Base-by-base conservation (phyloP, 2,113 vertebrate genomes). In the Solea solea region DNA sequence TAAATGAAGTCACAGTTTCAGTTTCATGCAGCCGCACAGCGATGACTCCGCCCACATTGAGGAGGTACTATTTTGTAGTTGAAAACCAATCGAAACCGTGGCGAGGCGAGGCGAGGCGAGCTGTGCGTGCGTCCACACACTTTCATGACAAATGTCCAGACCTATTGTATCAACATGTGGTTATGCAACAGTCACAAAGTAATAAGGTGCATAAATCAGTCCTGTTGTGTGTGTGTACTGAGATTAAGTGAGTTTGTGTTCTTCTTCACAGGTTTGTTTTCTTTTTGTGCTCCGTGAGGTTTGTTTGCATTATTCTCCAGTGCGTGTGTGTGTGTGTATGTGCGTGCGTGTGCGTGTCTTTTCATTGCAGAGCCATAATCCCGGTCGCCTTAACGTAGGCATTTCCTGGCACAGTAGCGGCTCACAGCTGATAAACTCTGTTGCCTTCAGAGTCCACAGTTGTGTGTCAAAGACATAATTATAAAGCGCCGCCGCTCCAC, bases 351-450 rank as follows among this genome's bases (percentile, higher is more conserved):
- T 48, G 27, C 25, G 6, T 28, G 53, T 27, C 21, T 64, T 52
- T 84, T 72, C 72, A 70, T 72, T 56, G 50, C 41, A 0, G 45
- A 45, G 64, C 40, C 50, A 50, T 80, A 76, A 78, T 48, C 44
- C 49, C 46, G 40, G 49, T 48, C 14, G n/a, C 63, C 59, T 68
- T 66, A 15, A 55, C 21, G 42, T 50, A 58, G 62, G 65, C 28
- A 27, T 0, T 80, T 69, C 62, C 67, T 70, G 78, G 39, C 72
- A 73, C 64, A 55, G 74, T 58, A 51, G 64, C 76, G 70, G 9
- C 8, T 11, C 62, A 21, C 42, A 6, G 25, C 11, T 53, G 46
- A 70, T 78, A 54, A 77, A 54, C 2, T 15, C 8, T 28, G 8
- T 14, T 42, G 51, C 70, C 76, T 51, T 81, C 60, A 9, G 48